These are phyloP conservation scores for Leptatherina wallacei DNA, from an alignment of 2,797 vertebrate genomes.

Conservation along the genomic window DNA sequence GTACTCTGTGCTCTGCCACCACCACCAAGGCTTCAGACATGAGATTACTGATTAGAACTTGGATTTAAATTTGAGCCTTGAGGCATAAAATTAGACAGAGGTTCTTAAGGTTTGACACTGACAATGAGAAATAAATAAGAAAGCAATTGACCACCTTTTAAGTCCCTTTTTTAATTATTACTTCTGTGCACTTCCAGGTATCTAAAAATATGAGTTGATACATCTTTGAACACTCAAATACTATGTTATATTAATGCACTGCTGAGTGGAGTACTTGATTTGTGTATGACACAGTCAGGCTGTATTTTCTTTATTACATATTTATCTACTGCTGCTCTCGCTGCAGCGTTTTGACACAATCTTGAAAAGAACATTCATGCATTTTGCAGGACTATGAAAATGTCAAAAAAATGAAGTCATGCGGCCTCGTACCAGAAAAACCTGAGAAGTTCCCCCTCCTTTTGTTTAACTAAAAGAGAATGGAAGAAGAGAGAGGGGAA, in stretches of 20 bases:
- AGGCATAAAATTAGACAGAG: background rate
- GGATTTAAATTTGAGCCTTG: background rate
- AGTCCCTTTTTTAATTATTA: background rate
- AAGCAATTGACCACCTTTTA: background rate
- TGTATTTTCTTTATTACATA: background rate
- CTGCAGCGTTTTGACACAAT: background rate
- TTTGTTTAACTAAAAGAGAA: constrained; percentile 67
- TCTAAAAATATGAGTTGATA: background rate
- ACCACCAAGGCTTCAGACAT: background rate
- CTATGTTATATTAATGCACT: background rate
- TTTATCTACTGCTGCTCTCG: background rate
- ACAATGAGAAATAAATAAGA: constrained; percentile 4
- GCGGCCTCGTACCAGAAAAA: constrained; percentile 92
- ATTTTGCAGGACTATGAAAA: constrained; percentile 72
- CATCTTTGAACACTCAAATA: background rate
- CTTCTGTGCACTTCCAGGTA: background rate
- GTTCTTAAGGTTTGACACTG: background rate
- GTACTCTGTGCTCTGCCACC: background rate
- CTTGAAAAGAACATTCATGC: constrained; percentile 18
- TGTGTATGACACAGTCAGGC: background rate
- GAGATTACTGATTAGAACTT: background rate
- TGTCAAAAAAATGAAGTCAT: constrained; percentile 61
- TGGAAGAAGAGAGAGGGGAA: constrained; percentile 28
- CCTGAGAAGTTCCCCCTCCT: constrained; percentile 86
- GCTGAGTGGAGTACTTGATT: background rate